These are phyloP conservation scores for Cinclus mexicanus DNA, from an alignment of 2,113 vertebrate genomes.

Conservation along the genomic window DNA sequence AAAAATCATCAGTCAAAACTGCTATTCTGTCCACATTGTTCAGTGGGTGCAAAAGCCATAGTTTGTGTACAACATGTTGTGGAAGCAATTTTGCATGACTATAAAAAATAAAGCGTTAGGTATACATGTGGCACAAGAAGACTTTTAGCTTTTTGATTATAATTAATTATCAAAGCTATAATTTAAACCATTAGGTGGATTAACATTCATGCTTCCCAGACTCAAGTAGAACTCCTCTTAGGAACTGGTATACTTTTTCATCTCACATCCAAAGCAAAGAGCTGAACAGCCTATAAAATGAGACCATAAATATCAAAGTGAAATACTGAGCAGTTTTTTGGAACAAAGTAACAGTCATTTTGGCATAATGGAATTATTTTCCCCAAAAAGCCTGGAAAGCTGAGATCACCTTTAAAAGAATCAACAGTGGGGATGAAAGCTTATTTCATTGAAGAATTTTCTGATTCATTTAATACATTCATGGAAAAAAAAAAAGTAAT, in stretches of 20 bases:
- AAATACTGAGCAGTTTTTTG: background rate
- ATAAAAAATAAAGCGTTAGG: background rate
- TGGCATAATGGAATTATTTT: background rate
- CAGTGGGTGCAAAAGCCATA: background rate
- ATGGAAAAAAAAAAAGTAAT: background rate
- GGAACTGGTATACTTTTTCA: background rate
- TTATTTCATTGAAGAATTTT: constrained; percentile 23
- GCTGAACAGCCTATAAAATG: background rate
- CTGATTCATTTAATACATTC: constrained; percentile 36
- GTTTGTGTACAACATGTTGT: background rate
- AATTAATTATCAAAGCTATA: background rate
- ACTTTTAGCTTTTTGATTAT: background rate
- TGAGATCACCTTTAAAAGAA: background rate
- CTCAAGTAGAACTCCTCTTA: background rate
- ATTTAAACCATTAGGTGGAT: background rate
- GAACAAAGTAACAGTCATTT: background rate
- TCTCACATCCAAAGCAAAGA: background rate
- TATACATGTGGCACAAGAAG: background rate
- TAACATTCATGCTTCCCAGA: background rate
- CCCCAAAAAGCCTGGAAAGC: background rate
- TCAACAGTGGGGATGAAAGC: background rate
- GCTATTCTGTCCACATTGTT: background rate
- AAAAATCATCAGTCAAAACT: background rate
- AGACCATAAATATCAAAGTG: background rate
- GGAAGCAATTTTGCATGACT: background rate